Base-by-base conservation (phyloP, 2,797 vertebrate genomes). In the Falco biarmicus region DNA sequence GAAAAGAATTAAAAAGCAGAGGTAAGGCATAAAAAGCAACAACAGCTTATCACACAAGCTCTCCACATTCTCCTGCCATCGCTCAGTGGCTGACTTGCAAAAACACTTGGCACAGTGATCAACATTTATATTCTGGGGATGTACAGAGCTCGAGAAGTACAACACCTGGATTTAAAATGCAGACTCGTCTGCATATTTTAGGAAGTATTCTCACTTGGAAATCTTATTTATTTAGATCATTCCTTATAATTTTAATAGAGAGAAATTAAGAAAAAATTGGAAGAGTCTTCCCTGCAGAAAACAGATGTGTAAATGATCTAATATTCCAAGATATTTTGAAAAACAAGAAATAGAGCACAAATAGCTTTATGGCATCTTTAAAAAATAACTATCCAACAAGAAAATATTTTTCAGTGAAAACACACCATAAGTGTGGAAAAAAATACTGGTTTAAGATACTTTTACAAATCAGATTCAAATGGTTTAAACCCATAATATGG, bases 191-290 rank as follows among this genome's bases (percentile, higher is more conserved):
- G 21, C 29, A 34, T 39, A 71, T 32, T 92, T 90, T 73, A 90
- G 2, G 71, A 89, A 71, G 50, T 34, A 85, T 48, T 69, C 54
- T 41, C 82, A 50, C 21, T n/a, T 43, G 24, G 24, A 90, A 88
- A 73, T 76, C 6, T 41, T 26, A n/a, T 66, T 84, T 87, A 87
- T 89, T 79, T 54, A 76, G 31, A 88, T 63, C 63, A 66, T 69
- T 84, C 59, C 91, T 90, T 84, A 50, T 50, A 7, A 74, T 83
- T 93, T 71, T 85, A 96, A 94, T 59, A 32, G 61, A 47, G 20
- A 90, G 71, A 77, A 95, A 94, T 91, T 87, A 91, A 56, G 20
- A 73, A 43, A 69, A 92, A 92, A 93, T 78, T 93, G 34, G 59
- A 75, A 71, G 70, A 74, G 34, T 29, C 73, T 61, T 92, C 92